Evolutionary conservation across 2,888 invertebrate species (phyloP).

Genomic region (Trachelus iudaicus): DNA sequence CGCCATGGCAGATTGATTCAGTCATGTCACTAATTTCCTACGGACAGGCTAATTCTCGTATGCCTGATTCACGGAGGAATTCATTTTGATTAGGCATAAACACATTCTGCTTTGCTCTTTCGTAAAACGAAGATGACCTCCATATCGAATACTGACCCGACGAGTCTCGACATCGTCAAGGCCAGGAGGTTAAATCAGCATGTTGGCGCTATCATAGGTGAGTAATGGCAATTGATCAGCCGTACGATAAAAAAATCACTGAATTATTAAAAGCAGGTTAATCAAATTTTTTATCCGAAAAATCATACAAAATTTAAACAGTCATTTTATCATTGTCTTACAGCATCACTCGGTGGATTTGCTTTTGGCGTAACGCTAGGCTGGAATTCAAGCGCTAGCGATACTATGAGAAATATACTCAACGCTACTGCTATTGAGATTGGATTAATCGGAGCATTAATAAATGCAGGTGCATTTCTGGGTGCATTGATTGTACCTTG

Average conservation of each 20-base stretch:
- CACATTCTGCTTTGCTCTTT: neutral
- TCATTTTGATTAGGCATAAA: neutral
- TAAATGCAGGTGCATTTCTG: constrained; percentile 46
- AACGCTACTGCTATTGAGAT: constrained; percentile 41
- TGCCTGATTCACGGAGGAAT: neutral
- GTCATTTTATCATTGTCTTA: constrained; percentile 11
- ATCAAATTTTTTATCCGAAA: neutral
- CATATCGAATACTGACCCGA: constrained; percentile 19
- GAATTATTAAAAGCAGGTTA: neutral
- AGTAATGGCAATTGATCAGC: constrained; percentile 19
- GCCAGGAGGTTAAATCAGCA: constrained; percentile 49
- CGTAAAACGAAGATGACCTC: constrained; percentile 24
- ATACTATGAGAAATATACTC: constrained; percentile 39
- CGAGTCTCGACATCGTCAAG: constrained; percentile 16
- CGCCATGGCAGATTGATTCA: neutral
- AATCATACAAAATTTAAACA: neutral
- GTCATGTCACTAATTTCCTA: neutral
- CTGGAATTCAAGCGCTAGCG: constrained; percentile 54
- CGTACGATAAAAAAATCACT: neutral
- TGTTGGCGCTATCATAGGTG: constrained; percentile 51
- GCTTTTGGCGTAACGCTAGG: constrained; percentile 53
- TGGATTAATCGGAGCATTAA: constrained; percentile 42
- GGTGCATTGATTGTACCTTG: constrained; percentile 45
- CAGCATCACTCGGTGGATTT: constrained; percentile 56
- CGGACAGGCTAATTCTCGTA: neutral